Conservation (phyloP, 2,888 invertebrate genomes). For the Epirrhoe tristata region DNA sequence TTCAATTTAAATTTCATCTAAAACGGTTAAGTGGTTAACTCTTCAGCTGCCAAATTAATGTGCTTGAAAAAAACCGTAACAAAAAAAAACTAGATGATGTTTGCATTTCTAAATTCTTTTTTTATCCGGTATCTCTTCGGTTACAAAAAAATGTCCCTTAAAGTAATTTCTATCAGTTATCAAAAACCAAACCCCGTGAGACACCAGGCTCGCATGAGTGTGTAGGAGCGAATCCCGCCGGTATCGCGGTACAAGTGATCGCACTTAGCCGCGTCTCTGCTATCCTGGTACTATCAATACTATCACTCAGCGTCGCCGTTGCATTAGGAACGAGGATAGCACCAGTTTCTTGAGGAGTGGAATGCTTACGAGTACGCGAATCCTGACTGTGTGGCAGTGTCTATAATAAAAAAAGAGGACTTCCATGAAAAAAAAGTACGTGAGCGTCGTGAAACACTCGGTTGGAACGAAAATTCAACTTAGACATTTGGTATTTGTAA, state of each 20-base stretch:
- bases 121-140: background rate
- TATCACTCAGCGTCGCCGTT: conserved; percentile 82
- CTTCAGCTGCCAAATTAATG: too few relatives aligned
- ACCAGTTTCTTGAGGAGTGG: conserved; percentile 41
- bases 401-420: too few relatives aligned
- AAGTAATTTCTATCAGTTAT: conserved; percentile 24
- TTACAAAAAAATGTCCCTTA: background rate
- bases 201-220: conserved; percentile 63
- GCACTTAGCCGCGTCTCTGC: conserved; percentile 80
- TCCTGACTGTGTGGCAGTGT: background rate
- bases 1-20: too few relatives aligned
- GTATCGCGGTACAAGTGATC: conserved; percentile 83
- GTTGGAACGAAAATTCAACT: too few relatives aligned
- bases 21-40: too few relatives aligned
- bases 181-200: conserved; percentile 33
- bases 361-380: background rate
- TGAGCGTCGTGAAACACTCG: too few relatives aligned
- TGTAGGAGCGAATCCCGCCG: conserved; percentile 66
- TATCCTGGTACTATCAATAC: conserved; percentile 71
- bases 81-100: background rate
- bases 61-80: too few relatives aligned
- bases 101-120: background rate
- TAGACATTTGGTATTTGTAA: too few relatives aligned
- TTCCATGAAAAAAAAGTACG: too few relatives aligned
- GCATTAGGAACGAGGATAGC: conserved; percentile 77